Evolutionary conservation across 2,888 invertebrate genomes (phyloP), one percentile per base, ranked within the genome.

Genomic region (Linnaemya vulpina): DNA sequence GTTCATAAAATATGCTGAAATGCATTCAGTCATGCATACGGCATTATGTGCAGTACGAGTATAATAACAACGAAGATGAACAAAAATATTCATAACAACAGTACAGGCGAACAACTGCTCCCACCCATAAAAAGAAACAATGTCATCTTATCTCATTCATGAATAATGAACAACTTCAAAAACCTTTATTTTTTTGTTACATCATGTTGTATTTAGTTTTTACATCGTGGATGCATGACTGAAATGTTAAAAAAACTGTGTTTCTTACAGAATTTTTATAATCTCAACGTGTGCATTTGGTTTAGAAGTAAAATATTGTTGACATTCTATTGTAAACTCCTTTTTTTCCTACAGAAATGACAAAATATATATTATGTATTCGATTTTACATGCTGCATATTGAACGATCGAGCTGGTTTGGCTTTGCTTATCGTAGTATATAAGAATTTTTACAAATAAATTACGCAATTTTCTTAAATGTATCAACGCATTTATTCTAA

Each of bases 61-160:
- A 40, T 11, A 65, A 46, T 9, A 38, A 49, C 30, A 55, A 5
- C 30, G 30, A 5, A 20, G 3, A 22, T 10, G 13, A 35, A 38
- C 62, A 62, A 81, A 30, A 75, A 62, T 70, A 63, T 75, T 75
- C 60, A 75, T 38, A 70, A 80, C 74, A 60, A 1, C 63, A 43
- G 20, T n/a, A 22, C 35, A 40, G 13, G 38, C 5, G 60, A 17
- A n/a, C 20, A 53, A 17, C 30, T 53, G 22, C 35, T 13, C 17
- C 43, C 71, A 46, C 46, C 63, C 22, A 55, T 55, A 43, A 22
- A 67, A n/a, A 77, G 17, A 65, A 71, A 71, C 70, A 82, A 84
- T 82, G 77, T 78, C 77, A 85, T 82, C 81, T 85, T 82, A 70
- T 85, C 84, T 55, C 77, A 49, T 70, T 77, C 84, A 85, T 85